Conservation (phyloP, 2,888 invertebrate genomes). For the Philaethria dido region DNA sequence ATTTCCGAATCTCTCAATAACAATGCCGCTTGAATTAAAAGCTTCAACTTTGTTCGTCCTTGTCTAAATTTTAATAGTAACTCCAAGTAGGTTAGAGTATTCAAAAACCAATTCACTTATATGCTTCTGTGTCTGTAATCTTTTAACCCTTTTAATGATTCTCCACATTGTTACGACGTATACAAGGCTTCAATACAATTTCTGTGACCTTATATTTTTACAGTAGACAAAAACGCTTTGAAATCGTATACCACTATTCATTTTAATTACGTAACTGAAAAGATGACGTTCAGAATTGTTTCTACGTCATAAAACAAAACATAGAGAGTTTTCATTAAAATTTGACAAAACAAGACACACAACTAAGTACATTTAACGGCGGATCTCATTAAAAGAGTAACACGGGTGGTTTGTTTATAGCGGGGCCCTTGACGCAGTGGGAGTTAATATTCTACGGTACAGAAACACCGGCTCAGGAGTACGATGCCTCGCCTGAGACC, state of each 20-base stretch:
- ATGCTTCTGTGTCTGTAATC: conserved; percentile 16
- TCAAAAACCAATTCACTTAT: conserved; percentile 13
- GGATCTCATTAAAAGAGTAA: conserved; percentile 27
- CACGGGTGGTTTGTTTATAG: conserved; percentile 55
- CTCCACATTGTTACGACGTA: conserved; percentile 14
- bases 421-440: conserved; percentile 88
- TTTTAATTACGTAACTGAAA: conserved; percentile 26
- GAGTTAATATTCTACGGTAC: conserved; percentile 93
- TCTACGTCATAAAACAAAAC: neutral
- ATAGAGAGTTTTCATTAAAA: conserved; percentile 7
- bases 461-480: conserved; percentile 84
- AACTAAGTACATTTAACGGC: neutral
- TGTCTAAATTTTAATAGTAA: conserved; percentile 34
- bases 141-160: conserved; percentile 18
- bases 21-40: conserved; percentile 23
- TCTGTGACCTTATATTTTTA: conserved; percentile 19
- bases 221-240: conserved; percentile 19
- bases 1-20: conserved; percentile 26
- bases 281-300: conserved; percentile 9
- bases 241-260: conserved; percentile 23
- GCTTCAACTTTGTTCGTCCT: conserved; percentile 11
- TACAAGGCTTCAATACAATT: conserved; percentile 14
- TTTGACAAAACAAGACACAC: neutral
- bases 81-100: conserved; percentile 20
- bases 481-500: conserved; percentile 85